Percentiles rank a stretch among this genome's conserved stretches.
phyloP scores from a whole-genome alignment of 2,888 invertebrate genomes.

The Tetragonisca angustula region DNA sequence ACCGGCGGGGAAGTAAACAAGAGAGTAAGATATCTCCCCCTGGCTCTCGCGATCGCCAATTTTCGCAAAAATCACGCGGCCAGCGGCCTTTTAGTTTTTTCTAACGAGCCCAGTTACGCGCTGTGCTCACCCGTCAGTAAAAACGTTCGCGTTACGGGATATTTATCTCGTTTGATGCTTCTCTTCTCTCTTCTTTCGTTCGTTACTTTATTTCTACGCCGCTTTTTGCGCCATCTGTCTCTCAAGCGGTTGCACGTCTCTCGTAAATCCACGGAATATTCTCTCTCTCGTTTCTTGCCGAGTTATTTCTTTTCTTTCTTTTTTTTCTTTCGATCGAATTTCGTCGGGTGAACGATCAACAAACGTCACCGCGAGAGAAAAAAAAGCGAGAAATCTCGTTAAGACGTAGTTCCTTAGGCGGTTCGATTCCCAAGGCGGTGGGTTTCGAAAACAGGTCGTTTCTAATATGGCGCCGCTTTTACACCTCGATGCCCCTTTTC shows the following conservation, averaged over 20 bases:
- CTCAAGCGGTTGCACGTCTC: constrained; percentile 21
- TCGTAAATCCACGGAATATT: constrained; percentile 73
- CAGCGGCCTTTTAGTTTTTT: background rate
- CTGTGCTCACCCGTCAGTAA: constrained; percentile 65
- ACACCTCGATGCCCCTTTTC: constrained; percentile 36
- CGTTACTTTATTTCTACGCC: background rate
- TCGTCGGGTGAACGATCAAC: constrained; percentile 39
- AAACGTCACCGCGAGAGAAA: constrained; percentile 6
- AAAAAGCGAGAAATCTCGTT: constrained; percentile 48
- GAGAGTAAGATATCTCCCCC: background rate
- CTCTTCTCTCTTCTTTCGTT: constrained; percentile 16
- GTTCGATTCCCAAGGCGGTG: constrained; percentile 60
- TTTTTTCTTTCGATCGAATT: constrained; percentile 13
- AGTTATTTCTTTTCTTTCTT: no score
- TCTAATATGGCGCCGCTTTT: constrained; percentile 78
- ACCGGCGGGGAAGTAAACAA: constrained; percentile 60
- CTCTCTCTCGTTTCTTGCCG: background rate
- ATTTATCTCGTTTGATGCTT: constrained; percentile 71
- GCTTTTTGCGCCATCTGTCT: constrained; percentile 59
- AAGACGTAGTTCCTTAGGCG: constrained; percentile 53
- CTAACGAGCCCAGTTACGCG: constrained; percentile 61
- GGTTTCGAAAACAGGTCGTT: constrained; percentile 73
- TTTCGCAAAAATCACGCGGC: background rate
- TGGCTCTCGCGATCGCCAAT: background rate
- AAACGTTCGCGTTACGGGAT: constrained; percentile 69